A percentile compares a stretch with the other conserved stretches of the same genome.
These are phyloP conservation scores for Heterotis niloticus DNA, from an alignment of 2,113 vertebrate genomes.

Conservation along the genomic window DNA sequence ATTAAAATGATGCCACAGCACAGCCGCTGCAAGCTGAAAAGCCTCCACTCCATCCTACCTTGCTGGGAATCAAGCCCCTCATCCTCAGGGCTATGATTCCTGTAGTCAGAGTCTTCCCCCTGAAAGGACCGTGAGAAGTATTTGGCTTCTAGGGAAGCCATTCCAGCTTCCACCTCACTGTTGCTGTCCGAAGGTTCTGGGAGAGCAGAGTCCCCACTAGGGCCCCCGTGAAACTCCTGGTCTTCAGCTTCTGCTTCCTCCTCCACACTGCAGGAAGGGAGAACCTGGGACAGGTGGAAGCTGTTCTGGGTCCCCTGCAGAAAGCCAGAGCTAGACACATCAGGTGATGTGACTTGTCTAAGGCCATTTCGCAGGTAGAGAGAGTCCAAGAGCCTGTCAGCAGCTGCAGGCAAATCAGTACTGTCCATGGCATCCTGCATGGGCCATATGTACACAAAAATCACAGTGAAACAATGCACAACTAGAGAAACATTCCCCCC, in stretches of 20 bases:
- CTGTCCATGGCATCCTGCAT: constrained; percentile 55
- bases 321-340: constrained; percentile 31
- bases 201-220: constrained; percentile 42
- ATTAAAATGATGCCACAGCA: neutral
- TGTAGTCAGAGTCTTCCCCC: constrained; percentile 48
- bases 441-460: neutral
- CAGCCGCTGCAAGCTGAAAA: neutral
- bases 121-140: constrained; percentile 69
- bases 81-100: constrained; percentile 54
- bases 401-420: constrained; percentile 29
- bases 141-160: constrained; percentile 59
- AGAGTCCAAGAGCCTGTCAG: constrained; percentile 49
- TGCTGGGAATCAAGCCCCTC: constrained; percentile 52
- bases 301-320: constrained; percentile 48
- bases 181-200: constrained; percentile 37
- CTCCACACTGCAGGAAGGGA: constrained; percentile 38
- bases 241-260: constrained; percentile 22
- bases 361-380: constrained; percentile 51
- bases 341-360: constrained; percentile 41
- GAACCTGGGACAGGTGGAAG: constrained; percentile 54
- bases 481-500: neutral
- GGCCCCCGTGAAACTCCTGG: constrained; percentile 44
- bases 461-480: neutral
- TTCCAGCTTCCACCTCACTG: constrained; percentile 44
- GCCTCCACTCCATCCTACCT: constrained; percentile 39